Conservation (phyloP, 2,888 invertebrate genomes). For the Andrena trimmerana region DNA sequence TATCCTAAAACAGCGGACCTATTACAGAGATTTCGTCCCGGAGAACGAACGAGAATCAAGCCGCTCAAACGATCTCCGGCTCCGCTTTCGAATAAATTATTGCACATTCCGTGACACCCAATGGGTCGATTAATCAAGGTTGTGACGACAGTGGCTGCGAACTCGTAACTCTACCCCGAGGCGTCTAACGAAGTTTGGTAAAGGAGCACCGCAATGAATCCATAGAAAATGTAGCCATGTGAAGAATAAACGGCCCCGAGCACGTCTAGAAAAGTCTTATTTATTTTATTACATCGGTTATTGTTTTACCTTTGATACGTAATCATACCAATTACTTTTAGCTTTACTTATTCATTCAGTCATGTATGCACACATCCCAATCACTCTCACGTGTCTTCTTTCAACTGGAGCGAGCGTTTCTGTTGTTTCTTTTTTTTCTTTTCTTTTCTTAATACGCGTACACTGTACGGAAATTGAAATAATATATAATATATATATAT, state of each 20-base stretch:
- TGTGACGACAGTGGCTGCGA: background rate
- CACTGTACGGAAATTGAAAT: slow-evolving; percentile 81
- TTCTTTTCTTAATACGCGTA: slow-evolving; percentile 71
- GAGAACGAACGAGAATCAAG: background rate
- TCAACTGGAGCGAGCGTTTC: slow-evolving; percentile 65
- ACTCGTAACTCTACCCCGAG: background rate
- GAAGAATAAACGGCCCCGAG: slow-evolving; percentile 66
- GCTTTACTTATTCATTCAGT: slow-evolving; percentile 73
- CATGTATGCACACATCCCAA: slow-evolving; percentile 77
- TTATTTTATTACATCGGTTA: slow-evolving; percentile 81
- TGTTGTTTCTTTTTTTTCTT: slow-evolving; percentile 17
- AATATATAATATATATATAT: slow-evolving; percentile 77
- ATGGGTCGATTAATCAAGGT: background rate
- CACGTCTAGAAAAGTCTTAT: slow-evolving; percentile 82
- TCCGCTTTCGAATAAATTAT: slow-evolving; percentile 12
- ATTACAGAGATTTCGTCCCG: too few relatives aligned
- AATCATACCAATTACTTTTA: slow-evolving; percentile 78
- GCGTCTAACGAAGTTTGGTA: background rate
- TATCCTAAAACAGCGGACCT: slow-evolving; percentile 41
- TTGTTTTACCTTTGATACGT: slow-evolving; percentile 73
- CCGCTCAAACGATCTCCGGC: background rate
- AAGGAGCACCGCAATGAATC: background rate
- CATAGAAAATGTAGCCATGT: background rate
- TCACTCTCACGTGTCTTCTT: slow-evolving; percentile 61
- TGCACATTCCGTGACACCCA: background rate